phyloP scores from a whole-genome alignment of 1,140 invertebrate species.

The Tenebrio molitor region DNA sequence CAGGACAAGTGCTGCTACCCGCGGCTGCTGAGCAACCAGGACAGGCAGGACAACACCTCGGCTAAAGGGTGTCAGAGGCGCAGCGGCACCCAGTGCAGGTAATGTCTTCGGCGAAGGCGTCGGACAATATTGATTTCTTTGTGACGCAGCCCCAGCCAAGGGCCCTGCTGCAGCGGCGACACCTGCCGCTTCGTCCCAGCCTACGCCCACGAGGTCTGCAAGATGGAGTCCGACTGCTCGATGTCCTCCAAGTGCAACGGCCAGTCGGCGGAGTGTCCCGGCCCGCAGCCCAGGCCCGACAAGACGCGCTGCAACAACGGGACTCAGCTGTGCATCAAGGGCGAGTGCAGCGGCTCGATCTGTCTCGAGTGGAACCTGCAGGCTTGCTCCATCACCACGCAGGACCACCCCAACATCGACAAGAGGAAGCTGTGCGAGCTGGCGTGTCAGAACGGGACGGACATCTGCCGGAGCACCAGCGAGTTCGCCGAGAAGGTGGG shows the following conservation, averaged over 20 bases:
- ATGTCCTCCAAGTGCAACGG: constrained; percentile 89
- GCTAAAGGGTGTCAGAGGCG: constrained; percentile 86
- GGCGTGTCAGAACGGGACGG: constrained; percentile 91
- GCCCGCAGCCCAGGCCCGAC: constrained; percentile 80
- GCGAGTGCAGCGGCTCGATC: constrained; percentile 95
- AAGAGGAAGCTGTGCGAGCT: constrained; percentile 94
- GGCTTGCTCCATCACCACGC: constrained; percentile 96
- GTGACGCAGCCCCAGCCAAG: constrained; percentile 89
- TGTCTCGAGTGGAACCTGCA: constrained; percentile 94
- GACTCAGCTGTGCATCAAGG: constrained; percentile 90
- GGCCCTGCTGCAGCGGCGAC: constrained; percentile 91
- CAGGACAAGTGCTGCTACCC: constrained; percentile 96
- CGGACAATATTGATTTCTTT: constrained; percentile 46
- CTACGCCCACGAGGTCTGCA: constrained; percentile 79
- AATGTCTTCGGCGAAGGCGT: constrained; percentile 50
- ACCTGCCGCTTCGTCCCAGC: constrained; percentile 85
- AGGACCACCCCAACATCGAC: constrained; percentile 80
- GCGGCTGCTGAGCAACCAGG: constrained; percentile 78
- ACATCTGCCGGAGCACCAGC: constrained; percentile 89
- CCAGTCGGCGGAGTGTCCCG: constrained; percentile 87
- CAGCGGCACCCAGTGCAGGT: constrained; percentile 87
- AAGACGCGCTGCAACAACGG: constrained; percentile 89
- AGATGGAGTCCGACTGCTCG: constrained; percentile 90
- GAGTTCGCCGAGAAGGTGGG: constrained; percentile 83
- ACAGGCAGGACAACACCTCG: constrained; percentile 77